These are phyloP conservation scores for Trigoniulus corallinus DNA, from an alignment of 1,140 invertebrate genomes.

Conservation along the genomic window DNA sequence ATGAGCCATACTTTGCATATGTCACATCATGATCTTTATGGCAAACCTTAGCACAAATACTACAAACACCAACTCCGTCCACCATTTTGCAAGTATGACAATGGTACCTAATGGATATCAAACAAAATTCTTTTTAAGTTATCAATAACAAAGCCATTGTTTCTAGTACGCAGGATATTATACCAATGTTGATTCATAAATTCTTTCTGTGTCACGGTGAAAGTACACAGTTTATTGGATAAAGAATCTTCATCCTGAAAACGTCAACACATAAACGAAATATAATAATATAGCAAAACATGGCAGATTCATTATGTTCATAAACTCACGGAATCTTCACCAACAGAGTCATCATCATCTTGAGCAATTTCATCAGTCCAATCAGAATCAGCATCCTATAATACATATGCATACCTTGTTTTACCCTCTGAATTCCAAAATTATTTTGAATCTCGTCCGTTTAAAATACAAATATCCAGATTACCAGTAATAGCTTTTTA, in stretches of 20 bases:
- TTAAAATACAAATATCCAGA: too few relatives aligned
- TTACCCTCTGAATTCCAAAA: not conserved
- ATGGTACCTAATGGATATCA: constrained; percentile 54
- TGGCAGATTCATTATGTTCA: too few relatives aligned
- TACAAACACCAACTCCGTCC: constrained; percentile 92
- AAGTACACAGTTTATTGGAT: constrained; percentile 88
- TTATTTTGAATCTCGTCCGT: too few relatives aligned
- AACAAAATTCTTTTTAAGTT: constrained; percentile 1
- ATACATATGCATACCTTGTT: constrained; percentile 1
- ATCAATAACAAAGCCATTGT: not conserved
- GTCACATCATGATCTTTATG: constrained; percentile 92
- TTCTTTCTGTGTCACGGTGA: constrained; percentile 89
- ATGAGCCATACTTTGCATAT: constrained; percentile 95
- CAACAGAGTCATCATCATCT: constrained; percentile 73
- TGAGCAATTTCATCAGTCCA: constrained; percentile 59
- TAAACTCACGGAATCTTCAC: constrained; percentile 62
- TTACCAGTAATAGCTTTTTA: too few relatives aligned
- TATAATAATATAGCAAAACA: constrained; percentile 7
- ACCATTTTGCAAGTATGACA: constrained; percentile 97
- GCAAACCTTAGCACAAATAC: constrained; percentile 90
- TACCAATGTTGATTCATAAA: constrained; percentile 88
- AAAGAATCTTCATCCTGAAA: constrained; percentile 77
- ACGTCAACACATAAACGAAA: constrained; percentile 10
- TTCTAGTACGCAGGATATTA: constrained; percentile 2
- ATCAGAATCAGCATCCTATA: constrained; percentile 50